Evolutionary conservation across 2,888 invertebrate species (phyloP).

Genomic region (Cephonodes hylas): DNA sequence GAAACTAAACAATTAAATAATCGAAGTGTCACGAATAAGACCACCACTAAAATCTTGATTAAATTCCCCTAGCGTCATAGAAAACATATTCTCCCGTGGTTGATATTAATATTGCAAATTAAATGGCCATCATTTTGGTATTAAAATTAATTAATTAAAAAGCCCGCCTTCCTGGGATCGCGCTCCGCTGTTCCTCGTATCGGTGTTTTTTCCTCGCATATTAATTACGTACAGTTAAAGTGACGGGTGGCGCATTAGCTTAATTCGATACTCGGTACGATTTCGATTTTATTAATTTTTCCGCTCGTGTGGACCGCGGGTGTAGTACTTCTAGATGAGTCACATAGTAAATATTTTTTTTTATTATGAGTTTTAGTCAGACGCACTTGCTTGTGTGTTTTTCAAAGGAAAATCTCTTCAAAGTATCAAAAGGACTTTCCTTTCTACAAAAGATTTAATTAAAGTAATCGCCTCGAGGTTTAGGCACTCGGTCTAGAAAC

Average conservation of each 20-base stretch:
- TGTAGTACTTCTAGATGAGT: constrained; percentile 27
- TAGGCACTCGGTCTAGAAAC: no score
- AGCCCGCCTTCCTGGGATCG: constrained; percentile 22
- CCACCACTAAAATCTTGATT: background rate
- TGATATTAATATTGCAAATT: constrained; percentile 7
- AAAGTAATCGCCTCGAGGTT: no score
- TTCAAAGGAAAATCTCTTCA: background rate
- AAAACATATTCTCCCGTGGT: background rate
- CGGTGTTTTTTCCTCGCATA: constrained; percentile 55
- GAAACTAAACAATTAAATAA: no score
- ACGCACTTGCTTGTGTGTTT: no score
- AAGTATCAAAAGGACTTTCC: background rate
- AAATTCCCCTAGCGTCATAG: background rate
- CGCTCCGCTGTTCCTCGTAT: constrained; percentile 26
- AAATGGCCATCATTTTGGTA: constrained; percentile 1
- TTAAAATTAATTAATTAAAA: constrained; percentile 40
- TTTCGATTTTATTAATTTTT: constrained; percentile 70
- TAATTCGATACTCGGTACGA: constrained; percentile 60
- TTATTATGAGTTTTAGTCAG: no score
- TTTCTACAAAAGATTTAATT: no score
- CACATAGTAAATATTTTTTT: no score
- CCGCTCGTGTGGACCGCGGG: constrained; percentile 35
- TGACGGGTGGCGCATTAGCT: constrained; percentile 63
- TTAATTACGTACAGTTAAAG: constrained; percentile 62
- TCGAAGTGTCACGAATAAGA: background rate